A percentile compares a stretch with the other conserved stretches of the same genome.
Evolutionary conservation across 1,140 invertebrate genomes (phyloP).

Genomic region (Lordiphosa collinella): DNA sequence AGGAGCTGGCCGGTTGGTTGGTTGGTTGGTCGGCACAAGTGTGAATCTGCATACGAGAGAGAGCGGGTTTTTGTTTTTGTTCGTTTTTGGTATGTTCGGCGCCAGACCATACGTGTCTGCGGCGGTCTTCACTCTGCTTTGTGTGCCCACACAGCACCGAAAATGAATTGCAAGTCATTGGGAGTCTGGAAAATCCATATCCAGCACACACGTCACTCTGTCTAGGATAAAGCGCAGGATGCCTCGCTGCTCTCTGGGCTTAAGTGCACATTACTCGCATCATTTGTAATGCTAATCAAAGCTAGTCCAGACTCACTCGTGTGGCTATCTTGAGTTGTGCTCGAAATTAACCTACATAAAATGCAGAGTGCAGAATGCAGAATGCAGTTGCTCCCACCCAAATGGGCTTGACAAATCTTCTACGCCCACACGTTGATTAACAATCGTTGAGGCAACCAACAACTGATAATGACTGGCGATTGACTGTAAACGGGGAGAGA

Average conservation of each 20-base stretch:
- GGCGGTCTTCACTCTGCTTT: neutral
- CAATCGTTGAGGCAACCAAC: constrained; percentile 68
- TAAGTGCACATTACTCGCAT: constrained; percentile 76
- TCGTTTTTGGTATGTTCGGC: constrained; percentile 25
- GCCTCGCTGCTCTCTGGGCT: constrained; percentile 27
- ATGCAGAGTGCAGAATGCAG: constrained; percentile 38
- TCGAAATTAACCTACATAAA: constrained; percentile 74
- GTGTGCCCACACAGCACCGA: constrained; percentile 58
- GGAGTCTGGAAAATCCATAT: constrained; percentile 47
- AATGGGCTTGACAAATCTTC: constrained; percentile 64
- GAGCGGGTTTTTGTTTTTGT: neutral
- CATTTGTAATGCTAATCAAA: constrained; percentile 78
- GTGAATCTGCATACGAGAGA: constrained; percentile 65
- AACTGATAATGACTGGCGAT: constrained; percentile 71
- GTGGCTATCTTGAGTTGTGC: constrained; percentile 67
- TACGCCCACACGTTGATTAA: constrained; percentile 66
- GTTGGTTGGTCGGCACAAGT: constrained; percentile 44
- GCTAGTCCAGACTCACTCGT: constrained; percentile 17
- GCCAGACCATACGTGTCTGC: constrained; percentile 27
- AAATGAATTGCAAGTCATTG: constrained; percentile 78
- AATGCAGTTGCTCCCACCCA: constrained; percentile 22
- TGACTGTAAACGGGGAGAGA: constrained; percentile 31
- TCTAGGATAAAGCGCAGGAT: constrained; percentile 65
- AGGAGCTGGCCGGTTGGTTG: neutral
- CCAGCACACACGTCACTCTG: constrained; percentile 77